phyloP scores from a whole-genome alignment of 2,888 invertebrate genomes.

The Ernsta delagoae region DNA sequence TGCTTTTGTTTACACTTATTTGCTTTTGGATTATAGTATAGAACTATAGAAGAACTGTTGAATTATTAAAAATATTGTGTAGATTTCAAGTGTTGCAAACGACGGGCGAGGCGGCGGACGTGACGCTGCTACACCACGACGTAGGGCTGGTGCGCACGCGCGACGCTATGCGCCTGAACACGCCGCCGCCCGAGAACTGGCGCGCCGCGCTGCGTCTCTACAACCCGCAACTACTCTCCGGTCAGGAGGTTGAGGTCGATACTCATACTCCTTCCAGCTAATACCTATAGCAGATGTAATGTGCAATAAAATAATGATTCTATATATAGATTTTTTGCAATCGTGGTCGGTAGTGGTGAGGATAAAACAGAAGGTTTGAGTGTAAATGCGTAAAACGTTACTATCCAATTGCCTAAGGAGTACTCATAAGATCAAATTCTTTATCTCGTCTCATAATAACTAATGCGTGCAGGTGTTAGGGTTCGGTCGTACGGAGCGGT shows the following conservation, averaged over 20 bases:
- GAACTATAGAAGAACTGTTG: too few relatives aligned
- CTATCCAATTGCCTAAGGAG: too few relatives aligned
- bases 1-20: not conserved
- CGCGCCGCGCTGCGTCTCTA: conserved; percentile 48
- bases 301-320: too few relatives aligned
- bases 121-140: conserved; percentile 70
- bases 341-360: too few relatives aligned
- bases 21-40: too few relatives aligned
- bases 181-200: conserved; percentile 42
- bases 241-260: conserved; percentile 54
- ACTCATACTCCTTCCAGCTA: too few relatives aligned
- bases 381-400: too few relatives aligned
- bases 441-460: not conserved
- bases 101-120: conserved; percentile 63
- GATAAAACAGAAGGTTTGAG: too few relatives aligned
- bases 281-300: too few relatives aligned
- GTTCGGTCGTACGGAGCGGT: conserved; percentile 65
- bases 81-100: conserved; percentile 63
- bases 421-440: too few relatives aligned
- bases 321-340: too few relatives aligned
- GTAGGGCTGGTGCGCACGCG: conserved; percentile 70
- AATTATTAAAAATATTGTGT: conserved; percentile 5
- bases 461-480: conserved; percentile 59
- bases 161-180: conserved; percentile 51
- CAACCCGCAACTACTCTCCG: conserved; percentile 49